Evolutionary conservation across 2,888 invertebrate species (phyloP), one percentile per base, ranked within the genome.

Genomic region (Dione juno): DNA sequence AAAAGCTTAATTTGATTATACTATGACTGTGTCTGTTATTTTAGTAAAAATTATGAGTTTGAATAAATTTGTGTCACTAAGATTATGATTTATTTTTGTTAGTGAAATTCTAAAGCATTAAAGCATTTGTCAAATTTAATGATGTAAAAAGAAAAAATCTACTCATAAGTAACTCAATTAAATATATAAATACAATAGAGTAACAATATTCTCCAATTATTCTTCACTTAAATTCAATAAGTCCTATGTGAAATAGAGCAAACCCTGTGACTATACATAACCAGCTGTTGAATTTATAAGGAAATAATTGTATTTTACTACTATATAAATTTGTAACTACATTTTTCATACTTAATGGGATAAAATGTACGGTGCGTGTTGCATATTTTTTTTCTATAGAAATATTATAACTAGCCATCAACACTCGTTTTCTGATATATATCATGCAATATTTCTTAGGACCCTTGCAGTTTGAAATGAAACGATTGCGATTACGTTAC

Each of bases 401-500:
- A 63, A 63, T 37, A 63, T 63, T 54, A 35, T 86, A 83, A 82
- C 81, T 80, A 77, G 81, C 84, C 82, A 85, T 88, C 83, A 84
- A 81, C 85, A 82, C 80, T 83, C 81, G 83, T 81, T 84, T 83
- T 86, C 85, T 83, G 86, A 87, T 82, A 86, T 88, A 87, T 86
- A 82, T 78, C 76, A 73, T 77, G 84, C 83, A 78, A 89, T 89
- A 90, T 88, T 84, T 88, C 88, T 88, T 77, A 77, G 80, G 87
- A 82, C 88, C 87, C 88, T 86, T 85, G 86, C 88, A 85, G 82
- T 86, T 87, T 84, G 86, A 85, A 84, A 88, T 87, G 88, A 87
- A 89, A 87, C 88, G 89, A 89, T 89, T 82, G 85, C 88, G 90
- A 89, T 90, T 90, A 89, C 87, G 81, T 79, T 82, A 84, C 86